Conservation (phyloP, 2,113 vertebrate species). For the Ancistrus triradiatus region DNA sequence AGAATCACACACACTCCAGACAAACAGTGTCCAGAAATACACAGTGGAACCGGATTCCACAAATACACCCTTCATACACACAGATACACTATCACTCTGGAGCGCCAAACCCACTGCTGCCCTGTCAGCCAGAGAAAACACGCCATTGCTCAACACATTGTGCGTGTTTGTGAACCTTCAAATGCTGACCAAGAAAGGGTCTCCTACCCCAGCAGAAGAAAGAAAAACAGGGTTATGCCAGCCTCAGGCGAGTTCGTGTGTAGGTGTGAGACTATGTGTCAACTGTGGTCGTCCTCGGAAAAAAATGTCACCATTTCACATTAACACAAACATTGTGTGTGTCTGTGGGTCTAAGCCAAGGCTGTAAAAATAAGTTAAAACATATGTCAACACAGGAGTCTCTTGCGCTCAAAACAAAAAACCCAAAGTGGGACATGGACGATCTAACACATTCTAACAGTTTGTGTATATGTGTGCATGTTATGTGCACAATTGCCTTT, state of each 20-base stretch:
- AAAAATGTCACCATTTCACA: conserved; percentile 29
- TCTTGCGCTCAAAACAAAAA: conserved; percentile 40
- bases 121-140: conserved; percentile 54
- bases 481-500: conserved; percentile 45
- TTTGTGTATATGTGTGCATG: conserved; percentile 9
- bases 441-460: conserved; percentile 14
- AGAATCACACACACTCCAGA: conserved; percentile 26
- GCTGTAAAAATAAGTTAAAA: conserved; percentile 46
- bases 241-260: conserved; percentile 12
- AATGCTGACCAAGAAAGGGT: conserved; percentile 48
- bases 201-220: conserved; percentile 52
- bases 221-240: conserved; percentile 55
- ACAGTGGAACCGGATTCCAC: conserved; percentile 30
- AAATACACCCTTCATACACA: conserved; percentile 36
- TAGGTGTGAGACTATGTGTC: conserved; percentile 6
- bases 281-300: neutral
- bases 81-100: conserved; percentile 40
- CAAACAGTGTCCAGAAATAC: conserved; percentile 36
- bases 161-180: conserved; percentile 11
- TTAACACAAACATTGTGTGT: conserved; percentile 33
- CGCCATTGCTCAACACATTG: conserved; percentile 33
- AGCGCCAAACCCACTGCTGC: conserved; percentile 19
- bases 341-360: conserved; percentile 27
- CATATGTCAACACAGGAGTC: conserved; percentile 58
- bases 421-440: conserved; percentile 32